Evolutionary conservation across 2,113 vertebrate genomes (phyloP).

Genomic region (Aleadryas rufinucha): DNA sequence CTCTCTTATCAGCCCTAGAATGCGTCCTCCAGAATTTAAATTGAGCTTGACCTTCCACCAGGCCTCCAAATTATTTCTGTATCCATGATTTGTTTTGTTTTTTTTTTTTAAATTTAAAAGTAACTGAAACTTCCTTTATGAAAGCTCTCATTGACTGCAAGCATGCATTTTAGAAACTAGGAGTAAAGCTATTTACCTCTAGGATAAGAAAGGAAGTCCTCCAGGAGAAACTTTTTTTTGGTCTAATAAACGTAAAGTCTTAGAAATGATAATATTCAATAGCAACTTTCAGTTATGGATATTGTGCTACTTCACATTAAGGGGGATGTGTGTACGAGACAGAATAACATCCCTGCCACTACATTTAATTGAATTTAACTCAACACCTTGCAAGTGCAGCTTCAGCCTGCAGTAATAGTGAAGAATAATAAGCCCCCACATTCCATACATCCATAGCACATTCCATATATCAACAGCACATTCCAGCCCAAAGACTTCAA

Average conservation of each 20-base stretch:
- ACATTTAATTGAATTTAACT: neutral
- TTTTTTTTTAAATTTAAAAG: neutral
- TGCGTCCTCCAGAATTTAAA: neutral
- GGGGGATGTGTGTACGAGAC: rapidly evolving
- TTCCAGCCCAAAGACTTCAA: neutral
- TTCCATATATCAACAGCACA: neutral
- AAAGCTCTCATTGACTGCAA: neutral
- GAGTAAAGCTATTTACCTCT: neutral
- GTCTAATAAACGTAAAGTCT: neutral
- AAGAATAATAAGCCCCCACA: neutral
- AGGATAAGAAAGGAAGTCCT: neutral
- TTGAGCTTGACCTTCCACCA: neutral
- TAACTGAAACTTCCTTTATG: neutral
- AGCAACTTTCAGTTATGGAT: neutral
- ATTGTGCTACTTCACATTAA: neutral
- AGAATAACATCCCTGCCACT: neutral
- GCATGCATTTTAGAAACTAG: neutral
- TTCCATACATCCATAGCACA: neutral
- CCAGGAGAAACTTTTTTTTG: neutral
- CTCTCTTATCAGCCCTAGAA: neutral
- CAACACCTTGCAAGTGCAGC: neutral
- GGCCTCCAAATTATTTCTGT: neutral
- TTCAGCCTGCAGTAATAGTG: neutral
- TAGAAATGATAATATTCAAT: neutral
- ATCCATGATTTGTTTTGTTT: neutral